Conservation (phyloP, 2,888 invertebrate genomes). For the Pediacus dermestoides region DNA sequence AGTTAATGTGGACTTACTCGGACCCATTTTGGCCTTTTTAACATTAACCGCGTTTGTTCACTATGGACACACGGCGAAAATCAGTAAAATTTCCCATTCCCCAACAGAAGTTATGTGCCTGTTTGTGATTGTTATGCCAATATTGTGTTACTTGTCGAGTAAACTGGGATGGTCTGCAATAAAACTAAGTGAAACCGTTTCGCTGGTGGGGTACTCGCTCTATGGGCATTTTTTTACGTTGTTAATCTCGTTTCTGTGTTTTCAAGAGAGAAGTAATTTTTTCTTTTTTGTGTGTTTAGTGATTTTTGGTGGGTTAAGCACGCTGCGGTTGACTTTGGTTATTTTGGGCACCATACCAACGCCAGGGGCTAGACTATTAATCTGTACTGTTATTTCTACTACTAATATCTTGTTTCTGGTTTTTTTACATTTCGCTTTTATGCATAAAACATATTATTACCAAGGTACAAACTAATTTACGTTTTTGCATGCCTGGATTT, state of each 20-base stretch:
- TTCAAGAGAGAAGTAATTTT: slow-evolving; percentile 47
- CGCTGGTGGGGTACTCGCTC: slow-evolving; percentile 50
- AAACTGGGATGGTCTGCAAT: slow-evolving; percentile 42
- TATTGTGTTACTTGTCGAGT: slow-evolving; percentile 41
- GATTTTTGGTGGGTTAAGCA: slow-evolving; percentile 51
- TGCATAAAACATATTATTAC: slow-evolving; percentile 50
- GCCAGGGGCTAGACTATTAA: slow-evolving; percentile 51
- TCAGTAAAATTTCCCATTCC: slow-evolving; percentile 34
- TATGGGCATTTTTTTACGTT: slow-evolving; percentile 52
- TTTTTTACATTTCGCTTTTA: slow-evolving; percentile 53
- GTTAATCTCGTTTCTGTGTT: slow-evolving; percentile 45
- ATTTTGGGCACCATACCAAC: slow-evolving; percentile 49
- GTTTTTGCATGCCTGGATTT: too few species aligned
- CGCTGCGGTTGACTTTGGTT: slow-evolving; percentile 49
- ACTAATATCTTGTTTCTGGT: slow-evolving; percentile 52
- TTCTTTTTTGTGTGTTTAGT: slow-evolving; percentile 51
- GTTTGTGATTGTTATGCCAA: slow-evolving; percentile 44
- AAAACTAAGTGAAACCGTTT: slow-evolving; percentile 45
- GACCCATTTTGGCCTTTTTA: slow-evolving; percentile 47
- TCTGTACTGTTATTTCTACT: slow-evolving; percentile 50
- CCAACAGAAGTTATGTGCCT: slow-evolving; percentile 42
- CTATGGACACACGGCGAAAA: slow-evolving; percentile 44
- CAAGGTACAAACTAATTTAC: slow-evolving; percentile 23
- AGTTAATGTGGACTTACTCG: slow-evolving; percentile 49
- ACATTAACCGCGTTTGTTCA: slow-evolving; percentile 43